Conservation (phyloP, 2,113 vertebrate genomes). For the Chaetura pelagica region DNA sequence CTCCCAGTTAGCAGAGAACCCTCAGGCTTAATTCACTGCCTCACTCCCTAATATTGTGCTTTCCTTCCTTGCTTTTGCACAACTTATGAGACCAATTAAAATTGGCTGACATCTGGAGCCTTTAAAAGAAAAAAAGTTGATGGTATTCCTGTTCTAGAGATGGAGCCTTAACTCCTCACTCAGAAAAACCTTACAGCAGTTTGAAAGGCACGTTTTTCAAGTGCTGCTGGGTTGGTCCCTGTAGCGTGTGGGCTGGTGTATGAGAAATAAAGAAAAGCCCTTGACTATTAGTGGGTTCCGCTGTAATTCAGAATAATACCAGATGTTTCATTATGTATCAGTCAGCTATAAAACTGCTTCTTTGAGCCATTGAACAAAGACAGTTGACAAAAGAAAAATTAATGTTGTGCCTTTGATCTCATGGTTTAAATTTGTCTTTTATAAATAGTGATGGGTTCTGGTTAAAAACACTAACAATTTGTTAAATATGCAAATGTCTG, state of each 20-base stretch:
- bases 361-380: slow-evolving; percentile 64
- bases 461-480: slow-evolving; percentile 75
- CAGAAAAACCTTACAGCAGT: background rate
- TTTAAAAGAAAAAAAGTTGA: background rate
- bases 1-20: background rate
- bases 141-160: background rate
- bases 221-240: background rate
- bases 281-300: slow-evolving; percentile 20
- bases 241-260: background rate
- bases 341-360: slow-evolving; percentile 21
- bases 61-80: background rate
- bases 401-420: slow-evolving; percentile 72
- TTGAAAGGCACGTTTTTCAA: background rate
- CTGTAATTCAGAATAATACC: slow-evolving; percentile 61
- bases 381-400: slow-evolving; percentile 66
- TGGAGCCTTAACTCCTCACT: background rate
- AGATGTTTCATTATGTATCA: slow-evolving; percentile 71
- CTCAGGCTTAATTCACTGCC: background rate
- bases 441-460: slow-evolving; percentile 75
- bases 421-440: slow-evolving; percentile 73
- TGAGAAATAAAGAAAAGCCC: slow-evolving; percentile 20
- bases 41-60: background rate
- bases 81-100: background rate
- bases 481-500: slow-evolving; percentile 79
- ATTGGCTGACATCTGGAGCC: background rate